phyloP scores from a whole-genome alignment of 2,888 invertebrate genomes.

The Diaperis boleti region DNA sequence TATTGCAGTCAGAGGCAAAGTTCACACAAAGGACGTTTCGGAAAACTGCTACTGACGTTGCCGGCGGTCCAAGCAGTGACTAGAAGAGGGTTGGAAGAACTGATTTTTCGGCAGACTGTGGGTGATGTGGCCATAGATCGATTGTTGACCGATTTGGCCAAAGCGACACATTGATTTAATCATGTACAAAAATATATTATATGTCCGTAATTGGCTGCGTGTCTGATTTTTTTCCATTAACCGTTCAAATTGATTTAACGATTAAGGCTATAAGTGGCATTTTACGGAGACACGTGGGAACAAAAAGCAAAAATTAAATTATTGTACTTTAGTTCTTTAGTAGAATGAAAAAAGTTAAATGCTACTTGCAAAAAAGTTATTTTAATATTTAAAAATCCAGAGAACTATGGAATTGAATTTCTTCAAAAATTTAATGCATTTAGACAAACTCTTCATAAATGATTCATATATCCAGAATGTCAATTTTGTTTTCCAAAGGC shows the following conservation, averaged over 20 bases:
- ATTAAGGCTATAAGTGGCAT: too few relatives aligned
- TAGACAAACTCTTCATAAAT: too few relatives aligned
- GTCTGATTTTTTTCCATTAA: not conserved
- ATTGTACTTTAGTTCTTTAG: too few relatives aligned
- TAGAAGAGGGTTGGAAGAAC: constrained; percentile 69
- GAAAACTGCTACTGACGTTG: constrained; percentile 79
- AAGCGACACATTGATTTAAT: constrained; percentile 53
- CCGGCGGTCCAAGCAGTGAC: constrained; percentile 71
- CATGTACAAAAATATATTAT: not conserved
- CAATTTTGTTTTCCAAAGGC: too few relatives aligned
- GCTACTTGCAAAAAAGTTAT: too few relatives aligned
- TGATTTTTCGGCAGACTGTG: constrained; percentile 84
- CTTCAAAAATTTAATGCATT: too few relatives aligned
- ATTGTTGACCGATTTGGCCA: constrained; percentile 75
- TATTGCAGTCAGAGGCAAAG: constrained; percentile 69
- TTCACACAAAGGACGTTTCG: constrained; percentile 72
- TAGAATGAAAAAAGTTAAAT: too few relatives aligned
- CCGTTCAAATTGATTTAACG: not conserved
- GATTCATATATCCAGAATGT: too few relatives aligned
- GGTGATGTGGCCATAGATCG: constrained; percentile 81
- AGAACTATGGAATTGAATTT: too few relatives aligned
- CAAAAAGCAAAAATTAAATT: too few relatives aligned
- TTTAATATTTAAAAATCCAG: too few relatives aligned
- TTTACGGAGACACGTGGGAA: too few relatives aligned
- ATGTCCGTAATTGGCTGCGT: not conserved